Evolutionary conservation across 2,797 vertebrate species (phyloP).

Genomic region (Xenopus petersii): DNA sequence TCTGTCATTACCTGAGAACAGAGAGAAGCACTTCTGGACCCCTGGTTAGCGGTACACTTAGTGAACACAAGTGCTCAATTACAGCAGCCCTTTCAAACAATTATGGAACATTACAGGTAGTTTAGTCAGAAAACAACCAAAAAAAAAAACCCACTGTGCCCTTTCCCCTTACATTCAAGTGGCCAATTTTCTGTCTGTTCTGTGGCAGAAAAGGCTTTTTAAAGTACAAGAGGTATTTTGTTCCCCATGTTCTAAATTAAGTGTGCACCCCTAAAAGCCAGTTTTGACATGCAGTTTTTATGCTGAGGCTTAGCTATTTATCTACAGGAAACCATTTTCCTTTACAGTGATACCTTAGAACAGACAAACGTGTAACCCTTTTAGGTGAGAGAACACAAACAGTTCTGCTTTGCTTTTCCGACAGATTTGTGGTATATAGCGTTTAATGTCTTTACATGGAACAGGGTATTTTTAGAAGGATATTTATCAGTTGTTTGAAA

Average conservation of each 20-base stretch:
- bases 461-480: no score
- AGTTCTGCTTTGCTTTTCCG: no score
- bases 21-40: constrained; percentile 49
- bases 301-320: neutral
- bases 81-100: constrained; percentile 63
- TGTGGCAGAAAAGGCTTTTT: constrained; percentile 44
- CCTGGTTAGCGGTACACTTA: constrained; percentile 54
- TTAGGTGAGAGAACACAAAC: neutral
- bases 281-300: neutral
- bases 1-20: constrained; percentile 51
- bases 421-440: no score
- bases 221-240: constrained; percentile 18
- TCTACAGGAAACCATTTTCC: neutral
- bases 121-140: constrained; percentile 51
- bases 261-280: constrained; percentile 13
- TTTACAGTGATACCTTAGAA: neutral
- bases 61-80: constrained; percentile 58
- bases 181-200: constrained; percentile 47
- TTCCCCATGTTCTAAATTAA: constrained; percentile 6
- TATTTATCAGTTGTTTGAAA: no score
- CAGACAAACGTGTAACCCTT: neutral
- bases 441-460: no score
- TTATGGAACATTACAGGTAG: constrained; percentile 56
- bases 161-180: constrained; percentile 51
- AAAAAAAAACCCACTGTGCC: constrained; percentile 30